Evolutionary conservation across 2,888 invertebrate species (phyloP).

Genomic region (Iselma pallidipennis): DNA sequence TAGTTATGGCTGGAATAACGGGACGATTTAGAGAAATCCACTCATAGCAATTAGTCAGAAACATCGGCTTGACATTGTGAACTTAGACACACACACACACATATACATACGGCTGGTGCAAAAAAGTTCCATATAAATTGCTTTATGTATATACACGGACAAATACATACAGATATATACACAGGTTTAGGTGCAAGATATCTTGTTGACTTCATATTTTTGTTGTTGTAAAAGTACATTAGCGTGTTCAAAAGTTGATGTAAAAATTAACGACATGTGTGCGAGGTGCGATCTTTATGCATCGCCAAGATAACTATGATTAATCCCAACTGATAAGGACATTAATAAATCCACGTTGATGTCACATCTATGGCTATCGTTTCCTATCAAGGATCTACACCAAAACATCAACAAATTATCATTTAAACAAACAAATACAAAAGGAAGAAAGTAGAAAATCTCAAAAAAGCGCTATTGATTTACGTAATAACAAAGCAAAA

Average conservation of each 20-base stretch:
- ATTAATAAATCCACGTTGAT: constrained; percentile 14
- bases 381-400: background rate
- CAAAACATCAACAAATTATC: constrained; percentile 5
- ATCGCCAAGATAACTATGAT: constrained; percentile 51
- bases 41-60: constrained; percentile 40
- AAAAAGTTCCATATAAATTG: constrained; percentile 45
- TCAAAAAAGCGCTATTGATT: background rate
- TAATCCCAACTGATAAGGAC: constrained; percentile 48
- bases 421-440: background rate
- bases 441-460: background rate
- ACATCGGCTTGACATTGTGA: constrained; percentile 47
- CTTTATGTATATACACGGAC: constrained; percentile 40
- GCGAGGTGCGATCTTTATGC: constrained; percentile 50
- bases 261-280: constrained; percentile 51
- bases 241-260: constrained; percentile 47
- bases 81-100: constrained; percentile 43
- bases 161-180: constrained; percentile 23
- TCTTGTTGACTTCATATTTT: constrained; percentile 49
- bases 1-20: constrained; percentile 7
- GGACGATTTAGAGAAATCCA: constrained; percentile 10
- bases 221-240: constrained; percentile 50
- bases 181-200: constrained; percentile 50
- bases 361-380: background rate
- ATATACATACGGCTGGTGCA: constrained; percentile 26
- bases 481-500: background rate